A percentile compares a stretch with the other conserved stretches of the same genome.
phyloP scores from a whole-genome alignment of 2,113 vertebrate genomes.

The Lasiurus borealis region DNA sequence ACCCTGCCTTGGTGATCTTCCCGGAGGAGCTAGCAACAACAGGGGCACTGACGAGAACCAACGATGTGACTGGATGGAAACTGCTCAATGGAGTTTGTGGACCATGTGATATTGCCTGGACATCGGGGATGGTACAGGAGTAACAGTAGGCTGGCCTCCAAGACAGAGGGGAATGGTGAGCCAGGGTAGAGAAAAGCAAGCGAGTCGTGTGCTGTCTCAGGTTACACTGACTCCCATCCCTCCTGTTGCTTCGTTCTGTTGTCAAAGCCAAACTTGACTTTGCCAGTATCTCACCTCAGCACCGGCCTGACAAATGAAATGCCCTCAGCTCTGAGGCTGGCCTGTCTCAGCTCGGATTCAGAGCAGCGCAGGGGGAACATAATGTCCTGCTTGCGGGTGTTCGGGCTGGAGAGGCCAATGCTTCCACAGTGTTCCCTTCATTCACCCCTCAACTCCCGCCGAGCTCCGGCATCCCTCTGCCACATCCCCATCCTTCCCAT shows the following conservation, averaged over 20 bases:
- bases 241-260: neutral
- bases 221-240: neutral
- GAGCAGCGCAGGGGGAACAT: neutral
- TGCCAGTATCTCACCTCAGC: neutral
- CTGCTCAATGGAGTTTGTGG: neutral
- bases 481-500: neutral
- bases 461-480: neutral
- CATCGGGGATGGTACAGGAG: neutral
- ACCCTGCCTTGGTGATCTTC: constrained; percentile 5
- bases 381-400: neutral
- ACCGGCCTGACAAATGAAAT: neutral
- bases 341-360: neutral
- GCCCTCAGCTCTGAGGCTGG: neutral
- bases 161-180: neutral
- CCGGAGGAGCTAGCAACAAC: neutral
- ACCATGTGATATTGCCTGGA: neutral
- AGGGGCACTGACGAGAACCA: neutral
- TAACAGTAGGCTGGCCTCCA: neutral
- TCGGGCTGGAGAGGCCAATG: neutral
- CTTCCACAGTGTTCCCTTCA: neutral
- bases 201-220: neutral
- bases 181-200: neutral
- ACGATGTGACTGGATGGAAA: neutral
- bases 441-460: no score
- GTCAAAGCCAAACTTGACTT: neutral